A percentile compares a stretch with the other conserved stretches of the same genome.
These are phyloP conservation scores for Andrena haemorrhoa DNA, from an alignment of 2,888 invertebrate species.

Conservation along the genomic window DNA sequence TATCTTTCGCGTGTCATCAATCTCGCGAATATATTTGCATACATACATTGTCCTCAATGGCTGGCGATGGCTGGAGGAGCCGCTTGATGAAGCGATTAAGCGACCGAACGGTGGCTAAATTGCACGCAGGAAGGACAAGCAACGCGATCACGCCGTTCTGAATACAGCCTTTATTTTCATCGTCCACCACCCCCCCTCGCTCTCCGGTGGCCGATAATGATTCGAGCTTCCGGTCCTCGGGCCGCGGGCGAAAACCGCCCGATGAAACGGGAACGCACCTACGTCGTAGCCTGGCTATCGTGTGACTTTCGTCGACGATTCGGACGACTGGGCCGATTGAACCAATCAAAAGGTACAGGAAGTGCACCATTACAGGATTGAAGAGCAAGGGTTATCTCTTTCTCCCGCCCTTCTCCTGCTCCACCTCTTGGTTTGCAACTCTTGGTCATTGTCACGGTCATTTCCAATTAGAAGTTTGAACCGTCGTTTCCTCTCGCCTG, in stretches of 20 bases:
- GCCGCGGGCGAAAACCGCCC: conserved; percentile 26
- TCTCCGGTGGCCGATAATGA: conserved; percentile 27
- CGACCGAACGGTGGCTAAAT: conserved; percentile 57
- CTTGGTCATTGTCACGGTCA: conserved; percentile 73
- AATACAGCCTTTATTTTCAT: conserved; percentile 33
- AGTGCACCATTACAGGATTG: conserved; percentile 66
- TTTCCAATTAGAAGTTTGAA: conserved; percentile 71
- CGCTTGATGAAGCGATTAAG: conserved; percentile 60
- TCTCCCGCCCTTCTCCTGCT: conserved; percentile 3
- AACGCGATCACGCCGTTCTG: conserved; percentile 23
- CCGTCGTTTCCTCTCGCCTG: conserved; percentile 66
- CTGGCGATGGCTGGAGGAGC: conserved; percentile 34
- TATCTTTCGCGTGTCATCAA: conserved; percentile 64
- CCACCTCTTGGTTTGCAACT: conserved; percentile 23
- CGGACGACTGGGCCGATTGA: conserved; percentile 48
- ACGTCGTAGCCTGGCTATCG: conserved; percentile 12
- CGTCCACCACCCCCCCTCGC: not conserved
- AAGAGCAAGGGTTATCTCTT: conserved; percentile 48
- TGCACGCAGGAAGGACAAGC: conserved; percentile 26
- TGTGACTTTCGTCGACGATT: conserved; percentile 56
- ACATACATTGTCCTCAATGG: conserved; percentile 48
- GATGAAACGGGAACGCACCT: conserved; percentile 22
- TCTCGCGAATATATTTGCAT: conserved; percentile 61
- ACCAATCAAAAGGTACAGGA: conserved; percentile 66
- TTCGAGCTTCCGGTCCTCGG: conserved; percentile 58